Percentiles rank a stretch among this genome's conserved stretches.
These are phyloP conservation scores for Montipora efflorescens DNA, from an alignment of 64 coral and sea anemone genomes.

Conservation along the genomic window DNA sequence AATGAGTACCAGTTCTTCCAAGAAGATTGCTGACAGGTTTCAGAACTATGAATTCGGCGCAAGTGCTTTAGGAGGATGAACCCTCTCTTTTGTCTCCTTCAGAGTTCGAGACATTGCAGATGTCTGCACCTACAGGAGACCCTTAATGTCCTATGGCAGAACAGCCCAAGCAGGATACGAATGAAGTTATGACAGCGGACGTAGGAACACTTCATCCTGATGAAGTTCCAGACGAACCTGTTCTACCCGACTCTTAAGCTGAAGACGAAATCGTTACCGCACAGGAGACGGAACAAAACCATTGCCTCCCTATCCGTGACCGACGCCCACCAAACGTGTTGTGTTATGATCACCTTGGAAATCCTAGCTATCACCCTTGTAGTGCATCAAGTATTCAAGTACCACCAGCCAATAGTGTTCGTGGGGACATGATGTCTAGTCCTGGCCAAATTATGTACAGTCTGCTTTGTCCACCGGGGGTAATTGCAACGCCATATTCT, in stretches of 20 bases:
- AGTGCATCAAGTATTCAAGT: background rate
- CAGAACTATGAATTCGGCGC: background rate
- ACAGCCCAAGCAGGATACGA: background rate
- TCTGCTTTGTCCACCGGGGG: no score
- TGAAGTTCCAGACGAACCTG: background rate
- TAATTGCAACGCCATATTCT: no score
- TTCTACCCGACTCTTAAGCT: no score
- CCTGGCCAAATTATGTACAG: no score
- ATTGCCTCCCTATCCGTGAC: background rate
- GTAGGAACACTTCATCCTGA: background rate
- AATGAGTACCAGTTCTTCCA: background rate
- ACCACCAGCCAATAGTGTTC: background rate
- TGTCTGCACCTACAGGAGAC: no score
- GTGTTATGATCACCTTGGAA: background rate
- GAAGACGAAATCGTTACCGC: background rate
- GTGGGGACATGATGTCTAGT: no score
- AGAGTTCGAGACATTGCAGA: no score
- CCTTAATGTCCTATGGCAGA: background rate
- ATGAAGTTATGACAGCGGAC: no score
- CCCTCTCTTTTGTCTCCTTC: no score
- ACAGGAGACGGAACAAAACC: background rate
- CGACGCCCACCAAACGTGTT: background rate
- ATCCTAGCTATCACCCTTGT: background rate
- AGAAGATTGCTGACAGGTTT: background rate
- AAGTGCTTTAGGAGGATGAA: background rate